Conservation (phyloP, 2,888 invertebrate genomes). For the Crossocerus cetratus region DNA sequence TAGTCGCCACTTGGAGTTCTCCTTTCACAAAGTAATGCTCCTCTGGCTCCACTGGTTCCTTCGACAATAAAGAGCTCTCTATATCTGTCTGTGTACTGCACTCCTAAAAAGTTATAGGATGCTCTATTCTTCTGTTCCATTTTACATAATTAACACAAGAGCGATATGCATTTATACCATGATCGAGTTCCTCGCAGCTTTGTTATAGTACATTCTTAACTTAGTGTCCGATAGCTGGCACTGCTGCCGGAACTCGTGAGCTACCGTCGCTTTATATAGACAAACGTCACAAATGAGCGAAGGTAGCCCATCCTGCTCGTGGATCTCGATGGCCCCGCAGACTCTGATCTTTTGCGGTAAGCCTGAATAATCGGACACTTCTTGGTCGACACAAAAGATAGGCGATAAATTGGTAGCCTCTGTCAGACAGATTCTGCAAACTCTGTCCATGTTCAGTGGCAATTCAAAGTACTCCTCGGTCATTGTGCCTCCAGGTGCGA, state of each 20-base stretch:
- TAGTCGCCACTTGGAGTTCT: conserved; percentile 60
- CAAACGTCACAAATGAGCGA: conserved; percentile 73
- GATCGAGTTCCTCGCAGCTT: conserved; percentile 65
- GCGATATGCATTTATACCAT: conserved; percentile 54
- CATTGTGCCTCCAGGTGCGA: conserved; percentile 56
- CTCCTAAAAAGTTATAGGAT: conserved; percentile 61
- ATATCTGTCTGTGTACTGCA: conserved; percentile 69
- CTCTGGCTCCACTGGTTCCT: conserved; percentile 53
- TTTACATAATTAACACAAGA: neutral
- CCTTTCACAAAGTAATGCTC: conserved; percentile 70
- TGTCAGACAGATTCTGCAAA: conserved; percentile 72
- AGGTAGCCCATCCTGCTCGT: conserved; percentile 74
- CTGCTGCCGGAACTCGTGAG: conserved; percentile 73
- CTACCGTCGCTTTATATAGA: conserved; percentile 73
- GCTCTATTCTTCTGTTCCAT: neutral
- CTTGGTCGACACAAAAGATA: conserved; percentile 69
- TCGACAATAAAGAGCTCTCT: conserved; percentile 47
- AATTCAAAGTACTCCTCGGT: conserved; percentile 68
- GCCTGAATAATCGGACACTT: conserved; percentile 60
- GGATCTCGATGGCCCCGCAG: conserved; percentile 72
- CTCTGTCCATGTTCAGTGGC: conserved; percentile 70
- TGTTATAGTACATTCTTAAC: conserved; percentile 71
- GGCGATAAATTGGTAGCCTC: conserved; percentile 70
- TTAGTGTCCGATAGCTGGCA: conserved; percentile 74
- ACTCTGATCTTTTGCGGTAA: conserved; percentile 72